phyloP scores from a whole-genome alignment of 2,797 vertebrate genomes.

The Bovichtus variegatus region DNA sequence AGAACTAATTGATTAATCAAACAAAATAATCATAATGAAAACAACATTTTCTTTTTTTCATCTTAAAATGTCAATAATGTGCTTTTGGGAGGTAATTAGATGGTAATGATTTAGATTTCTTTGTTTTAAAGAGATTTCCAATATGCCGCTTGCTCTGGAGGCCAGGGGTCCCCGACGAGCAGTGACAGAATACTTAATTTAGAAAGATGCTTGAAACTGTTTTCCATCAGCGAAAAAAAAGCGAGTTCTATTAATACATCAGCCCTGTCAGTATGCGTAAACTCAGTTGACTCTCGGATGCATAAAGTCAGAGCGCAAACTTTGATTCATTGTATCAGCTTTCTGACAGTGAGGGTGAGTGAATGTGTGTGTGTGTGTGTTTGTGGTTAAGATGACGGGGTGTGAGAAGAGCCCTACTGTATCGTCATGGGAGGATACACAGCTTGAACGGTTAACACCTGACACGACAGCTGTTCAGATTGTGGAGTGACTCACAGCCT shows the following conservation, averaged over 20 bases:
- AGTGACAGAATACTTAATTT: background rate
- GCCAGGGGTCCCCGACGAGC: background rate
- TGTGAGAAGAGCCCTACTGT: conserved; percentile 66
- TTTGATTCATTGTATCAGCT: conserved; percentile 36
- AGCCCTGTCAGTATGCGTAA: background rate
- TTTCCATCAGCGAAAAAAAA: background rate
- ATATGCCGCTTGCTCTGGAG: background rate
- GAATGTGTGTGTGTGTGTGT: conserved; percentile 28
- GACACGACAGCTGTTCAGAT: conserved; percentile 80
- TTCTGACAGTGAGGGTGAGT: conserved; percentile 15
- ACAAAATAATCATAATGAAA: background rate
- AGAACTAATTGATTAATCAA: background rate
- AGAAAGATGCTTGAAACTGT: background rate
- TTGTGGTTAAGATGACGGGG: conserved; percentile 42
- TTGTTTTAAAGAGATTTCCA: conserved; percentile 12
- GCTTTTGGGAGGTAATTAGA: conserved; percentile 17
- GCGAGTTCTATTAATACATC: background rate
- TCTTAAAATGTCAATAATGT: background rate
- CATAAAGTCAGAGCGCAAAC: background rate
- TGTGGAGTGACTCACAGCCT: conserved; percentile 71
- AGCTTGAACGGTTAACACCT: conserved; percentile 77
- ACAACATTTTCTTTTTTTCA: background rate
- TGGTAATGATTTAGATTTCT: background rate
- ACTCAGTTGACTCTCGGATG: background rate
- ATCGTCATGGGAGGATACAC: conserved; percentile 71